These are phyloP conservation scores for Torymus tubicola DNA, from an alignment of 2,888 invertebrate genomes.

Conservation along the genomic window DNA sequence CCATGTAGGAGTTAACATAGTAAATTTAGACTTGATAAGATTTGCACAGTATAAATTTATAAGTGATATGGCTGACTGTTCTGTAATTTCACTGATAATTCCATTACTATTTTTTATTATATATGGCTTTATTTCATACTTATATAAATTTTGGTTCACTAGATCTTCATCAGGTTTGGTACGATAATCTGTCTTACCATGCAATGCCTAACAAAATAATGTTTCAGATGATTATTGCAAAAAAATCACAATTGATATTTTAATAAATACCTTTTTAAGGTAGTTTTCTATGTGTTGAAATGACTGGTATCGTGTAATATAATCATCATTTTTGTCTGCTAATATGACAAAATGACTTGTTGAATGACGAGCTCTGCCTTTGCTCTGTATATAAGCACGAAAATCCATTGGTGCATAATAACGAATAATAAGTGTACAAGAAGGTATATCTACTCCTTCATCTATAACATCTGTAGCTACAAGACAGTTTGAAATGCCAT, in stretches of 20 bases:
- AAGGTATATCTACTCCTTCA: slow-evolving; percentile 92
- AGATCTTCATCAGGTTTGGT: slow-evolving; percentile 77
- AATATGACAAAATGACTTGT: slow-evolving; percentile 82
- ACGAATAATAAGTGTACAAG: slow-evolving; percentile 88
- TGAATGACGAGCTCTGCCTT: slow-evolving; percentile 88
- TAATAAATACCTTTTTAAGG: slow-evolving; percentile 77
- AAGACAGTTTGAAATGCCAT: slow-evolving; percentile 81
- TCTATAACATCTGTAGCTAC: slow-evolving; percentile 90
- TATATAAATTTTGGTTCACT: slow-evolving; percentile 79
- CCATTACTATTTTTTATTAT: slow-evolving; percentile 62
- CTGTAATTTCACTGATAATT: slow-evolving; percentile 74
- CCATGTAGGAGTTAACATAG: slow-evolving; percentile 66
- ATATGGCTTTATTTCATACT: slow-evolving; percentile 79
- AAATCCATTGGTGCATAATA: slow-evolving; percentile 85
- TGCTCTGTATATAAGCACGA: slow-evolving; percentile 91
- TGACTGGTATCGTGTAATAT: slow-evolving; percentile 72
- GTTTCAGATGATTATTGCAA: slow-evolving; percentile 17
- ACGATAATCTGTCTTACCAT: slow-evolving; percentile 77
- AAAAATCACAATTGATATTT: background rate
- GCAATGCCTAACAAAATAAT: slow-evolving; percentile 77
- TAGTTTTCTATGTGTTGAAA: slow-evolving; percentile 78
- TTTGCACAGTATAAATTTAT: slow-evolving; percentile 88
- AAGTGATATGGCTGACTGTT: slow-evolving; percentile 81
- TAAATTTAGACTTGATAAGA: slow-evolving; percentile 79
- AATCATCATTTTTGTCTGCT: slow-evolving; percentile 74